Conservation (phyloP, 2,113 vertebrate species). For the Bufo bufo region DNA sequence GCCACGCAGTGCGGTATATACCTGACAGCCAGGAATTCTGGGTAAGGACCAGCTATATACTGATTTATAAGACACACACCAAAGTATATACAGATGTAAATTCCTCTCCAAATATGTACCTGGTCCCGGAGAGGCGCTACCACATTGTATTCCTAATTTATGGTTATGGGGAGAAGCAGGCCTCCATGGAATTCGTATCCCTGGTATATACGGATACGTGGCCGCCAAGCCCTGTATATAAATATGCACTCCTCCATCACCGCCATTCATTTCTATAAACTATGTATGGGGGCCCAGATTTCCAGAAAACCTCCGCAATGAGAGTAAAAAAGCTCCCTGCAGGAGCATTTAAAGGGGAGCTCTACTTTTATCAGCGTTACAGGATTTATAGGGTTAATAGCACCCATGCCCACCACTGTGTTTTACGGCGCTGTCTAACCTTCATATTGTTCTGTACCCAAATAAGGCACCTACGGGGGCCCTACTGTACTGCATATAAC, state of each 20-base stretch:
- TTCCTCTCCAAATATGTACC: background rate
- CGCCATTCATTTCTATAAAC: background rate
- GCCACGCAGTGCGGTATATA: background rate
- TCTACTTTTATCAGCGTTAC: background rate
- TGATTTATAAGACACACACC: background rate
- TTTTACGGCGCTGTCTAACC: no score
- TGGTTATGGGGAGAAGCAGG: background rate
- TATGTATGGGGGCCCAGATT: background rate
- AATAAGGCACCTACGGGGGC: no score
- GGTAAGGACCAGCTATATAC: no score
- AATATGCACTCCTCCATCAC: background rate
- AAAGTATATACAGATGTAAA: background rate
- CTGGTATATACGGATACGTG: background rate
- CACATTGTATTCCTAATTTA: conserved; percentile 7
- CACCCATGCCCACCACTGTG: no score
- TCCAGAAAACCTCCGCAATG: background rate
- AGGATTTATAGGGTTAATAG: background rate
- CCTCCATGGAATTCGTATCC: background rate
- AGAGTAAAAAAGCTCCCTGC: background rate
- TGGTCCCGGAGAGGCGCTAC: background rate
- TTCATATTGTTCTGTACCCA: no score
- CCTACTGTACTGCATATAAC: no score
- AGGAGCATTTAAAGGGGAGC: background rate
- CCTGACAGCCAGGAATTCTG: background rate
- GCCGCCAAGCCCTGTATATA: background rate